Evolutionary conservation across 1,140 invertebrate genomes (phyloP).

Genomic region (Paracyclopina nana): DNA sequence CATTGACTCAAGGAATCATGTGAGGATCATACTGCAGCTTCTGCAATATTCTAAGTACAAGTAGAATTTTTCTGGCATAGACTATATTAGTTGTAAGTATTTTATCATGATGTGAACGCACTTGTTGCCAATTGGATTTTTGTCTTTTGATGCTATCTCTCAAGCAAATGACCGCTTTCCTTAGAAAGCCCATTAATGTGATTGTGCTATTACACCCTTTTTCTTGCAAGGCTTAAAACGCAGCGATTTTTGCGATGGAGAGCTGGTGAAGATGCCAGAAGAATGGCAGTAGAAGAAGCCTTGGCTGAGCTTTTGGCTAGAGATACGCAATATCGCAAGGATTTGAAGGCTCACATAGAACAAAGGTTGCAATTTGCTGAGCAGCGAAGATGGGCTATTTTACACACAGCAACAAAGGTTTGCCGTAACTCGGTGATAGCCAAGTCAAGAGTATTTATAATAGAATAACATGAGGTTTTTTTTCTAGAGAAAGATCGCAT

Average conservation of each 20-base stretch:
- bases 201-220: background rate
- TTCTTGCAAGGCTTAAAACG: background rate
- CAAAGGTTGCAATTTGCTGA: background rate
- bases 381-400: background rate
- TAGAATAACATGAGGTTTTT: too few species aligned
- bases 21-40: too few species aligned
- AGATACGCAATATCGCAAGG: conserved; percentile 3
- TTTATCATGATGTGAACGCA: background rate
- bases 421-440: too few species aligned
- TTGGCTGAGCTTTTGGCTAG: background rate
- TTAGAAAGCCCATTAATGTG: background rate
- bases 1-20: too few species aligned
- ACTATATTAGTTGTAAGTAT: background rate
- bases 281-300: background rate
- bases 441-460: too few species aligned
- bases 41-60: too few species aligned
- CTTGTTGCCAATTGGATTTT: background rate
- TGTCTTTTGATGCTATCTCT: background rate
- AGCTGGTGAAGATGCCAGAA: background rate
- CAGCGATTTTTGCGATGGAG: background rate
- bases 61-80: too few species aligned
- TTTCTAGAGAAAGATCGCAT: too few species aligned
- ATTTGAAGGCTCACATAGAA: conserved; percentile 4
- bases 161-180: too few species aligned
- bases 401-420: background rate